These are phyloP conservation scores for Eilema caniola DNA, from an alignment of 2,888 invertebrate species.

Conservation along the genomic window DNA sequence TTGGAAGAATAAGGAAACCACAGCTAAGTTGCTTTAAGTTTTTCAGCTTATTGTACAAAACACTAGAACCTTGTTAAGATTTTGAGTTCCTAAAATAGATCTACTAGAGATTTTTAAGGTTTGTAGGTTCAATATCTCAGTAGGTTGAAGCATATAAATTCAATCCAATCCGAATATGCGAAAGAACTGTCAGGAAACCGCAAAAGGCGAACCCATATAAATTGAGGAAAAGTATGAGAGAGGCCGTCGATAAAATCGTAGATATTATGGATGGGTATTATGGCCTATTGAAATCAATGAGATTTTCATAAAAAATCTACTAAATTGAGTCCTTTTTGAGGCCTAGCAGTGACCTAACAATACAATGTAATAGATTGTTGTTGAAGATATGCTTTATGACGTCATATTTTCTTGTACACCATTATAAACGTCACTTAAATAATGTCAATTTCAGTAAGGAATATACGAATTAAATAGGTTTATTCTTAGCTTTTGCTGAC, in stretches of 20 bases:
- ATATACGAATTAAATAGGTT: neutral
- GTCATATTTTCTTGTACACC: slow-evolving; percentile 6
- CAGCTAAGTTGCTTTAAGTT: too few relatives aligned
- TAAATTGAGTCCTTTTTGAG: slow-evolving; percentile 66
- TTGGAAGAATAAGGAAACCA: neutral
- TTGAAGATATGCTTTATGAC: slow-evolving; percentile 25
- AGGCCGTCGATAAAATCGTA: slow-evolving; percentile 73
- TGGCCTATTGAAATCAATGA: slow-evolving; percentile 80
- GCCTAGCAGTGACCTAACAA: slow-evolving; percentile 34
- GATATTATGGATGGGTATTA: slow-evolving; percentile 75
- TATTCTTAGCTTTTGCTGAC: too few relatives aligned
- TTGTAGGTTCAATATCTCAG: slow-evolving; percentile 56
- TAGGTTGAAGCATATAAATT: slow-evolving; percentile 67
- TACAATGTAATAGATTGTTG: slow-evolving; percentile 22
- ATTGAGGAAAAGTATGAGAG: slow-evolving; percentile 76
- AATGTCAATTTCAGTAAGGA: neutral
- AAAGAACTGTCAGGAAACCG: slow-evolving; percentile 71
- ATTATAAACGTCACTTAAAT: neutral
- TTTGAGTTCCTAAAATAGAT: slow-evolving; percentile 31
- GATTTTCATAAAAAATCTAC: slow-evolving; percentile 77
- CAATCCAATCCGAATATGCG: slow-evolving; percentile 70
- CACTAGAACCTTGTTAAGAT: slow-evolving; percentile 1
- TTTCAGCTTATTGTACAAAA: neutral
- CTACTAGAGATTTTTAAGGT: slow-evolving; percentile 54
- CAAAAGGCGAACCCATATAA: slow-evolving; percentile 75